Evolutionary conservation across 2,797 vertebrate genomes (phyloP), one percentile per base, ranked within the genome.

Genomic region (Pantherophis alleghaniensis): DNA sequence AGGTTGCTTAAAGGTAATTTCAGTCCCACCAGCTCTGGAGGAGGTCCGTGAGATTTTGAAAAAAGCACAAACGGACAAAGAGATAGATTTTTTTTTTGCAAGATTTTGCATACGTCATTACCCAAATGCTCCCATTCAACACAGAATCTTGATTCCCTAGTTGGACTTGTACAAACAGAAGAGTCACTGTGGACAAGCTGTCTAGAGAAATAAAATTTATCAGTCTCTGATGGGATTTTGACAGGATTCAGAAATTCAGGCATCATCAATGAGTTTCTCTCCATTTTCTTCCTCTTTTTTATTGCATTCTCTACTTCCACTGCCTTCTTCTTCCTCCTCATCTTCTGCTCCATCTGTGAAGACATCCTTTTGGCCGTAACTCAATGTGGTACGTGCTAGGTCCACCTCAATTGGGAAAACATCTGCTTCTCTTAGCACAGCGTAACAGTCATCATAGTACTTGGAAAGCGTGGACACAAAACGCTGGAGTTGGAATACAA

Each of bases 381-480:
- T 99, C 95, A 99, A 97, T 66, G 98, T 99, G 92, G 99, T 99
- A 93, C 98, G 98, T 10, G 99, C 98, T 90, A 99, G 98, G 96
- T 99, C 99, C 97, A 99, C 99, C 94, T 99, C 99, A 11, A 99
- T 99, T 96, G 99, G 99, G 96, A 99, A 99, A 92, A 99, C 99
- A 2, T 99, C 99, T 0, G 99, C 99, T 0, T 98, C 98, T 47
- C 99, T 99, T 95, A 99, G 98, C 66, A 99, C 98, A 0, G 98
- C 98, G 0, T 99, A 99, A 97, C 99, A 99, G 95, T 99, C 99
- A 0, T 99, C 98, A 0, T 99, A 99, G 98, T 99, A 99, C 91
- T 97, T 98, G 0, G 99, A 99, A 99, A 99, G 99, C 0, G 99
- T 99, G 0, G 99, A 99, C 93, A 99, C 99, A 32, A 99, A 99